These are phyloP conservation scores for Intellagama lesueurii DNA, from an alignment of 2,797 vertebrate species.

Conservation along the genomic window DNA sequence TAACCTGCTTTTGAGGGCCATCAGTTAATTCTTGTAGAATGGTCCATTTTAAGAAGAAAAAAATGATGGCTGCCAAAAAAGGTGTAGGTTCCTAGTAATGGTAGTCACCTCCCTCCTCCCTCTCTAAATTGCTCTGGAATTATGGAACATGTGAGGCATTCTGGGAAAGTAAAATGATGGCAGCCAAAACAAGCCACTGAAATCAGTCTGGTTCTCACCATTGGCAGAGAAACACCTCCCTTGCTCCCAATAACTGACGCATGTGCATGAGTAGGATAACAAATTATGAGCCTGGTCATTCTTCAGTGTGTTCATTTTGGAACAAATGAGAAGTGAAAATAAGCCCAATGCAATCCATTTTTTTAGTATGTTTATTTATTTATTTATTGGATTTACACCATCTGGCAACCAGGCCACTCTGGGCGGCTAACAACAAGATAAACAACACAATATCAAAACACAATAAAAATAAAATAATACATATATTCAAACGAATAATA, in stretches of 20 bases:
- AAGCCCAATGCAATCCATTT: not conserved
- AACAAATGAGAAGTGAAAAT: not conserved
- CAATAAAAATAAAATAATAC: too few species aligned
- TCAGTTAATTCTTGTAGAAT: not conserved
- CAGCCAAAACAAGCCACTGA: not conserved
- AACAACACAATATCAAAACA: too few species aligned
- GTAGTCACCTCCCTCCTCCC: too few species aligned
- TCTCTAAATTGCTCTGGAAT: not conserved
- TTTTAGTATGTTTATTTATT: not conserved
- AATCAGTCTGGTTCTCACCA: not conserved
- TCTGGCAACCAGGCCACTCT: too few species aligned
- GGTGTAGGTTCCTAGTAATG: not conserved
- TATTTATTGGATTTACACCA: too few species aligned
- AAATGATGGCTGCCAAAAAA: not conserved
- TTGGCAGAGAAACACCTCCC: not conserved
- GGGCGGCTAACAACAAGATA: too few species aligned
- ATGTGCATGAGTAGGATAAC: not conserved
- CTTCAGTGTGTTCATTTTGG: not conserved
- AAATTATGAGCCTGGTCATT: not conserved
- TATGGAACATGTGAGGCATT: not conserved
- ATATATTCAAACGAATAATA: too few species aligned
- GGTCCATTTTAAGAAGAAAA: too few species aligned
- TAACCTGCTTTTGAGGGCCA: not conserved
- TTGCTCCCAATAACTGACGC: not conserved
- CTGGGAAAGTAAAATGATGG: not conserved